Conservation (phyloP, 1,140 invertebrate genomes). For the Capitella teleta region DNA sequence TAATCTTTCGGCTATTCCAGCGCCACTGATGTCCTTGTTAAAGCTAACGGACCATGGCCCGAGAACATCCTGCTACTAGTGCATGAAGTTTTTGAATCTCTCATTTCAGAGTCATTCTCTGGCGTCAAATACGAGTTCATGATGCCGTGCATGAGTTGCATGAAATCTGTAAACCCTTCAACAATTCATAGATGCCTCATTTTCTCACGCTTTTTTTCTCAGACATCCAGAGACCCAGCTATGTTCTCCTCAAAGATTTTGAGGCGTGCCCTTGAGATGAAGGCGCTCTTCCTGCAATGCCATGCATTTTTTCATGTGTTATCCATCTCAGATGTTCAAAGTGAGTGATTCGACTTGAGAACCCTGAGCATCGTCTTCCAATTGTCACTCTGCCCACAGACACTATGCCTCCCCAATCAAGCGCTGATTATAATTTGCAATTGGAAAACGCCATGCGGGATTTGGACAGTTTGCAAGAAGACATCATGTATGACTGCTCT, state of each 20-base stretch:
- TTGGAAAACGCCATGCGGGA: conserved; percentile 4
- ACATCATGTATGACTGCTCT: conserved; percentile 11
- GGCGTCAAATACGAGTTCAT: conserved; percentile 32
- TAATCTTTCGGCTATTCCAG: too few species aligned
- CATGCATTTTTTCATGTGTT: conserved; percentile 15
- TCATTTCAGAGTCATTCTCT: conserved; percentile 36
- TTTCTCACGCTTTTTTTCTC: not conserved
- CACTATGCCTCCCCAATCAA: not conserved
- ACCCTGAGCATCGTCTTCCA: too few species aligned
- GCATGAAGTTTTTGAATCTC: conserved; percentile 34
- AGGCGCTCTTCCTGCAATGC: conserved; percentile 17
- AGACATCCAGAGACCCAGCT: conserved; percentile 4
- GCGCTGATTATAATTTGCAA: conserved; percentile 8
- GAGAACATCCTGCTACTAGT: conserved; percentile 37
- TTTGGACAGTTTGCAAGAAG: conserved; percentile 10
- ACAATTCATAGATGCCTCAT: too few species aligned
- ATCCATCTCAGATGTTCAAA: conserved; percentile 13
- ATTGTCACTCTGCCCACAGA: too few species aligned
- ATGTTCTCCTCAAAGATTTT: conserved; percentile 13
- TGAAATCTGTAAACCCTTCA: conserved; percentile 21
- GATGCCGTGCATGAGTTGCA: conserved; percentile 36
- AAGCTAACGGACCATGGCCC: conserved; percentile 31
- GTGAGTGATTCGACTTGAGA: too few species aligned
- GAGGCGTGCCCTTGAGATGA: conserved; percentile 11
- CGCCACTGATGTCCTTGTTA: conserved; percentile 25